Percentiles rank a stretch among this genome's conserved stretches.
Conservation (phyloP, 2,113 vertebrate genomes). For the Oryzias woworae region DNA sequence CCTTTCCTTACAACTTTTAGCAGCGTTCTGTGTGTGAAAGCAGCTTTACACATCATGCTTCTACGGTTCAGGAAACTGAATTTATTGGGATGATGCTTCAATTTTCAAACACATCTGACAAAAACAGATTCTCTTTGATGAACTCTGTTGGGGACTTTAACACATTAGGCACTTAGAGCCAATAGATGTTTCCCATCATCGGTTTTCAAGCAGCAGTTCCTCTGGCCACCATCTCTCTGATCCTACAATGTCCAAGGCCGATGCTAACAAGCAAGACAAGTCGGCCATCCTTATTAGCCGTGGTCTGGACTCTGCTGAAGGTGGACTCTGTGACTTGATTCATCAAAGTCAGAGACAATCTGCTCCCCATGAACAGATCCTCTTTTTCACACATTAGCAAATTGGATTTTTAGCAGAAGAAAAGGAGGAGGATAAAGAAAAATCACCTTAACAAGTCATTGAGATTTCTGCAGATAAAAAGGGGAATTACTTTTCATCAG, state of each 20-base stretch:
- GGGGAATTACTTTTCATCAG: constrained; percentile 12
- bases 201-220: constrained; percentile 1
- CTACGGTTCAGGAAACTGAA: too few relatives aligned
- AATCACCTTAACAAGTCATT: constrained; percentile 22
- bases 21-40: too few relatives aligned
- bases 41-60: too few relatives aligned
- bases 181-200: too few relatives aligned
- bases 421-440: neutral
- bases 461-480: constrained; percentile 29
- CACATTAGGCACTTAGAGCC: too few relatives aligned
- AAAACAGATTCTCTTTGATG: too few relatives aligned
- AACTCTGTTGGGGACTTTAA: too few relatives aligned
- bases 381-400: constrained; percentile 18
- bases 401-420: constrained; percentile 22
- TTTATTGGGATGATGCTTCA: too few relatives aligned
- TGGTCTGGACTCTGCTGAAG: constrained; percentile 16
- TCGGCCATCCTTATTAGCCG: constrained; percentile 35
- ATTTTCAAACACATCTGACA: too few relatives aligned
- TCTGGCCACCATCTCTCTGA: constrained; percentile 12
- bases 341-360: neutral
- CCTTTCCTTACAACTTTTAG: too few relatives aligned
- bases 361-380: constrained; percentile 20
- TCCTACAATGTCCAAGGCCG: constrained; percentile 21
- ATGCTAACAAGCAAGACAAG: constrained; percentile 42
- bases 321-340: neutral